Base-by-base conservation (phyloP, 2,888 invertebrate genomes). In the Neria commutata region DNA sequence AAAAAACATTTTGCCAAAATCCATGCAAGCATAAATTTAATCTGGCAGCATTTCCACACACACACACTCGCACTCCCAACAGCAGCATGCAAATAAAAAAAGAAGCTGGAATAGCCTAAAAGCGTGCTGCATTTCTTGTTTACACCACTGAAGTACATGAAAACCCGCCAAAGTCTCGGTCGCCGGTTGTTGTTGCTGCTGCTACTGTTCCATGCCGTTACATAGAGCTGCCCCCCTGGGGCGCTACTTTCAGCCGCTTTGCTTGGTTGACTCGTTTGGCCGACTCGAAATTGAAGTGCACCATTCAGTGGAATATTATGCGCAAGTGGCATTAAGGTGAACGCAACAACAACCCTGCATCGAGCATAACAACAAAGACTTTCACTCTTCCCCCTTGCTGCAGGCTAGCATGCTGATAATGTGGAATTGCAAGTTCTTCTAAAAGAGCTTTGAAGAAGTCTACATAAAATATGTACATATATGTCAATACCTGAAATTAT, bases 401-500 rank as follows among this genome's bases (percentile, higher is more conserved):
- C n/a, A n/a, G n/a, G n/a, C n/a, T n/a, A n/a, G n/a, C n/a, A n/a
- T n/a, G n/a, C n/a, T n/a, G n/a, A n/a, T n/a, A n/a, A n/a, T n/a
- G n/a, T n/a, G n/a, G n/a, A n/a, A n/a, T n/a, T n/a, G n/a, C n/a
- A n/a, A n/a, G n/a, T n/a, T n/a, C n/a, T n/a, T n/a, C n/a, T n/a
- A n/a, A n/a, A n/a, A n/a, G n/a, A n/a, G n/a, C n/a, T n/a, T n/a
- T n/a, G n/a, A n/a, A n/a, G n/a, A n/a, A n/a, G n/a, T n/a, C n/a
- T n/a, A n/a, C n/a, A n/a, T n/a, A n/a, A n/a, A n/a, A n/a, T n/a
- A n/a, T n/a, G 14, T 40, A 4, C 40, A n/a, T 40, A n/a, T n/a
- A 6, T n/a, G 17, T 40, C 50, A 23, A 42, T 40, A 49, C 52
- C 46, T 3, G 2, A 19, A 10, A 19, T 58, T 50, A 66, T 74